Base-by-base conservation (phyloP, 1,140 invertebrate species). In the Phocides pigmalion region DNA sequence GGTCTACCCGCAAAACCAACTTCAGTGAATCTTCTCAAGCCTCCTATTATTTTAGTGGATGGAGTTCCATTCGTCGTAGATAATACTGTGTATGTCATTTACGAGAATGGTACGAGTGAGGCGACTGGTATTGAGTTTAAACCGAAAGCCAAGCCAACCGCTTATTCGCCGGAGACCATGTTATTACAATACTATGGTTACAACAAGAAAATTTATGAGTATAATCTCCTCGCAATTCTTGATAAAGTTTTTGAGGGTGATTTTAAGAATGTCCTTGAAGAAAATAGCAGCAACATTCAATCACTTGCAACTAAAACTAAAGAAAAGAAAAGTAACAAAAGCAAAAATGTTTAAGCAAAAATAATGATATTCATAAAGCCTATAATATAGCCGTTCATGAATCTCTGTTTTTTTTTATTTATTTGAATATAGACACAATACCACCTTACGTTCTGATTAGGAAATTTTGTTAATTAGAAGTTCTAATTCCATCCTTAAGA, bases 181-280 rank as follows among this genome's bases (percentile, higher is more conserved):
- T 15, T 85, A 0, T 59, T 85, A 2, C 74, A 79, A 19, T 83
- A 79, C 53, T 81, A 71, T 16, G 81, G 59, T 16, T 70, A 75
- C 28, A 64, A 83, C 4, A 82, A 82, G 54, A 79, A 82, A 5
- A 79, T 85, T 35, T 85, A 85, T 25, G 72, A 82, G 50, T 81
- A 79, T 44, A 39, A 39, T 4, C 2, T 39, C 12, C n/a, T 39
- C 2, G 35, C n/a, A 0, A n/a, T 39, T 5, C 1, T 39, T 39
- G n/a, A 14, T 14, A 14, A 2, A 14, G 8, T 14, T 0, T 0
- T 14, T 39, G 4, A 4, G 8, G 12, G 12, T 12, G 35, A 39
- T 1, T 39, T 39, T 1, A 39, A 39, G 11, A 1, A 39, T 4
- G 12, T 39, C 9, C 9, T 39, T 12, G 35, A 39, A 14, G 3